Conservation (phyloP, 2,888 invertebrate species). For the Mesorhabditis belari region DNA sequence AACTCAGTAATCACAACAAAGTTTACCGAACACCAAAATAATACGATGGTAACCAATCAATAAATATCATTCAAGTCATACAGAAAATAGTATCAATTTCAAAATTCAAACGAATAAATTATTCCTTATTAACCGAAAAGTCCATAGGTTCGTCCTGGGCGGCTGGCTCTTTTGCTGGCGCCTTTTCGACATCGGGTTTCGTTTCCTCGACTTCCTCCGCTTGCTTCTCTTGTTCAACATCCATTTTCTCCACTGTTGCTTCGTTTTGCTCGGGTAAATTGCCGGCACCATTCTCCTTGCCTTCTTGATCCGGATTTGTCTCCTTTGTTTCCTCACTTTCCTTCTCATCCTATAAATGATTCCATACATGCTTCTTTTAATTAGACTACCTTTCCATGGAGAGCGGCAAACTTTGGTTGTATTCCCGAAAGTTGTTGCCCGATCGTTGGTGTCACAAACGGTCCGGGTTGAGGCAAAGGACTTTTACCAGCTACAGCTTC, state of each 20-base stretch:
- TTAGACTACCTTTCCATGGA: constrained; percentile 9
- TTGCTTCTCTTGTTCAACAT: not conserved
- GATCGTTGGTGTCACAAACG: constrained; percentile 49
- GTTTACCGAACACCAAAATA: too few species aligned
- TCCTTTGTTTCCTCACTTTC: not conserved
- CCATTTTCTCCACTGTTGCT: not conserved
- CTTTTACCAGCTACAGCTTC: constrained; percentile 37
- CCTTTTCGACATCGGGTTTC: not conserved
- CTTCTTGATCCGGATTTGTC: not conserved
- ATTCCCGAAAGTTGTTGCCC: constrained; percentile 37
- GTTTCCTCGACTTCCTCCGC: constrained; percentile 2
- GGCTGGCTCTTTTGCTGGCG: not conserved
- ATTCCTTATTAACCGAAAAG: too few species aligned
- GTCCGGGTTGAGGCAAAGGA: constrained; percentile 52
- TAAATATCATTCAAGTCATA: too few species aligned
- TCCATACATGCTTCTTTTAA: not conserved
- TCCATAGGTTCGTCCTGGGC: not conserved
- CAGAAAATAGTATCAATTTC: too few species aligned
- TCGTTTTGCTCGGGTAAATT: not conserved
- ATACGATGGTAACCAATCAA: too few species aligned
- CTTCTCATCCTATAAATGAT: not conserved
- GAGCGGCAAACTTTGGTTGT: constrained; percentile 50
- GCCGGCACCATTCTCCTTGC: not conserved
- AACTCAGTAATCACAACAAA: too few species aligned
- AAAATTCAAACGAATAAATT: too few species aligned